phyloP scores from a whole-genome alignment of 2,797 vertebrate genomes.

The Enteromius paludinosus region DNA sequence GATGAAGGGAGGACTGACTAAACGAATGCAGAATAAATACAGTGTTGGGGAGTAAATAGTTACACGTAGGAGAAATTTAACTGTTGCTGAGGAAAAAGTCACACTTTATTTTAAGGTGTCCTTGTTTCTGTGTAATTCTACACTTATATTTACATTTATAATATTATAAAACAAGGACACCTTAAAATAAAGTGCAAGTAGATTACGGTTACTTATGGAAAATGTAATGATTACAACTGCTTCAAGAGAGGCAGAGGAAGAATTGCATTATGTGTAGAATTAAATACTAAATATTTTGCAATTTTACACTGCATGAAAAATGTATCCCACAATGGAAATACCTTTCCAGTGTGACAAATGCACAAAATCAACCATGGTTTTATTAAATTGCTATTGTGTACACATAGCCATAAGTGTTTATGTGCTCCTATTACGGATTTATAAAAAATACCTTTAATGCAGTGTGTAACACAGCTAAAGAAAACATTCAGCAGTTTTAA shows the following conservation, averaged over 20 bases:
- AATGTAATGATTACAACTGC: neutral
- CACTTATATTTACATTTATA: too few relatives aligned
- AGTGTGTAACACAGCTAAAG: too few relatives aligned
- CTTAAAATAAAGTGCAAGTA: neutral
- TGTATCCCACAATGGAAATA: neutral
- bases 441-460: too few relatives aligned
- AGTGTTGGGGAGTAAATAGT: neutral
- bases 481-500: too few relatives aligned
- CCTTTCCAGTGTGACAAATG: neutral
- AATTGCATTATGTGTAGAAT: neutral
- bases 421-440: too few relatives aligned
- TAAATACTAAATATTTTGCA: neutral
- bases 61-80: neutral
- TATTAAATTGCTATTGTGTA: neutral
- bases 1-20: neutral
- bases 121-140: too few relatives aligned
- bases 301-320: neutral
- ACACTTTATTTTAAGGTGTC: neutral
- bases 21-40: conserved; percentile 27
- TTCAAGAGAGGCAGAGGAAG: neutral
- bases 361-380: neutral
- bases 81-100: neutral
- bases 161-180: too few relatives aligned
- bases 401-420: neutral
- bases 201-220: neutral